Conservation (phyloP, 2,113 vertebrate species). For the Rhegmatorhina hoffmannsi region DNA sequence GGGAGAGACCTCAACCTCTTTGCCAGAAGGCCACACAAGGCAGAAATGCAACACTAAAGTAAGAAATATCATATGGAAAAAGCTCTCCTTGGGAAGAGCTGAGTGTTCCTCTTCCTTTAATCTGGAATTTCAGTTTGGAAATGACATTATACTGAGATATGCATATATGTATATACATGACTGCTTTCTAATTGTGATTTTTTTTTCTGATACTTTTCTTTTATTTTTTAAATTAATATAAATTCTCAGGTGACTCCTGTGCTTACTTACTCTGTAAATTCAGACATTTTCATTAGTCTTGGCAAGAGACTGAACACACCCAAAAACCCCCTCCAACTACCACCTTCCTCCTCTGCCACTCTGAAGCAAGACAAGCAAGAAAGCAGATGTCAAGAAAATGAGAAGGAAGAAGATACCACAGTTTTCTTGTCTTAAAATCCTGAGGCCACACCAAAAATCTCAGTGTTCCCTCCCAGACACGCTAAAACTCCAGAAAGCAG, state of each 20-base stretch:
- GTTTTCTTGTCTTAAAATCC: background rate
- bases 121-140: background rate
- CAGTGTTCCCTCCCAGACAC: rapidly evolving
- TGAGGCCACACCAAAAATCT: background rate
- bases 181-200: background rate
- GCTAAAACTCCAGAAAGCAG: background rate
- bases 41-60: background rate
- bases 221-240: background rate
- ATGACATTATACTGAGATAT: background rate
- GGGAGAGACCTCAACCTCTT: background rate
- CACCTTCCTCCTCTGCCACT: background rate
- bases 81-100: background rate
- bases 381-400: background rate
- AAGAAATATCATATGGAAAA: background rate
- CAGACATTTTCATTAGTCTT: background rate
- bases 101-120: background rate
- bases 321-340: background rate
- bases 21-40: background rate
- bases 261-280: background rate
- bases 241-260: background rate
- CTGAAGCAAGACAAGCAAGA: background rate
- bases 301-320: background rate
- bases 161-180: background rate
- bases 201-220: background rate
- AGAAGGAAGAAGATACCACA: background rate